Percentiles rank a stretch among this genome's conserved stretches.
These are phyloP conservation scores for Uropetala carovei DNA, from an alignment of 2,888 invertebrate genomes.

Conservation along the genomic window DNA sequence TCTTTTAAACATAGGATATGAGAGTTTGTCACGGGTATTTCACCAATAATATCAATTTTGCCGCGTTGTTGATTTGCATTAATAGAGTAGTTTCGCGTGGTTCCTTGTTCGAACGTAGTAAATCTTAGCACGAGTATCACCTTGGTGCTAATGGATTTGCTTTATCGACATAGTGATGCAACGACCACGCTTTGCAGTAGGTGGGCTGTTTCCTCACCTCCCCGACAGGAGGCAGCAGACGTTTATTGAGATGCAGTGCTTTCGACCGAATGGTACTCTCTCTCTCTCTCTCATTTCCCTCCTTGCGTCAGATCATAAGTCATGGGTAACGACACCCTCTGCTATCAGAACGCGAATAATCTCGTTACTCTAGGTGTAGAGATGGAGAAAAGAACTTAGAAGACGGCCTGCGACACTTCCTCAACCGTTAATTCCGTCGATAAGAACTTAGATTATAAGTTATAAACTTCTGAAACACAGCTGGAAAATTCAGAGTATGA, in stretches of 20 bases:
- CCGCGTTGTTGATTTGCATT: background rate
- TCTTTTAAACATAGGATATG: no score
- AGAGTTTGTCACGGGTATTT: no score
- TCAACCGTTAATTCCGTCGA: no score
- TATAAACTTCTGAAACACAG: no score
- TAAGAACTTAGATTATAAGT: no score
- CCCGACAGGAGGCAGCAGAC: conserved; percentile 49
- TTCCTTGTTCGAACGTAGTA: conserved; percentile 31
- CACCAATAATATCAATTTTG: background rate
- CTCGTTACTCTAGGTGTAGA: no score
- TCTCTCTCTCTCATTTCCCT: conserved; percentile 8
- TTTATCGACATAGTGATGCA: conserved; percentile 40
- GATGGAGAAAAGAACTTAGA: background rate
- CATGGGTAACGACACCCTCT: conserved; percentile 31
- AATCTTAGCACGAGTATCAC: conserved; percentile 30
- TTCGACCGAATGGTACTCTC: conserved; percentile 16
- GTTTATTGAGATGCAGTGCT: conserved; percentile 63
- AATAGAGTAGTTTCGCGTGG: background rate
- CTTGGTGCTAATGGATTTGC: conserved; percentile 52
- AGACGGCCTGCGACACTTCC: no score
- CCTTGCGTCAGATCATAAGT: conserved; percentile 31
- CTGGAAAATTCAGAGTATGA: no score
- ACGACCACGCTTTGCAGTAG: conserved; percentile 53
- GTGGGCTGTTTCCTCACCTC: conserved; percentile 53
- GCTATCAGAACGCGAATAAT: background rate